phyloP scores from a whole-genome alignment of 2,797 vertebrate genomes.

The Neoniphon sammara region DNA sequence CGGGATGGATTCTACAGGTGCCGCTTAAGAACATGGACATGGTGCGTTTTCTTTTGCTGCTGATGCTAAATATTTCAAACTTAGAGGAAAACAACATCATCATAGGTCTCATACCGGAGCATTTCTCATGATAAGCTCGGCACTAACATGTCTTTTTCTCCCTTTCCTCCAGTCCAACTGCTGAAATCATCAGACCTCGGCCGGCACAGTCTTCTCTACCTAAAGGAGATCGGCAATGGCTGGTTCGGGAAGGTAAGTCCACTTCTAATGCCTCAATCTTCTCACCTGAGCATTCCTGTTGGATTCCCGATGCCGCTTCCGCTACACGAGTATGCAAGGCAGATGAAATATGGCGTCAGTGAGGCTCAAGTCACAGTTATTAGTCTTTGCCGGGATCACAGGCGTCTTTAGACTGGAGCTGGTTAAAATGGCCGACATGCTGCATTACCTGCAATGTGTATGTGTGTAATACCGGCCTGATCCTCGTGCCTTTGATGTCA shows the following conservation, averaged over 20 bases:
- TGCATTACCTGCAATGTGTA: conserved; percentile 34
- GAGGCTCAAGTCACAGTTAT: conserved; percentile 6
- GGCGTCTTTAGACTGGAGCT: conserved; percentile 15
- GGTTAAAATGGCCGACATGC: conserved; percentile 41
- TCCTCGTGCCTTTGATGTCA: conserved; percentile 51
- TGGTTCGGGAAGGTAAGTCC: conserved; percentile 97
- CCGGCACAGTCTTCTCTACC: conserved; percentile 93
- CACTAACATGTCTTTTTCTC: not conserved
- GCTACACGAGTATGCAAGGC: not conserved
- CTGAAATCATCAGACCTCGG: conserved; percentile 88
- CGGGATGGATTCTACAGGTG: conserved; percentile 26
- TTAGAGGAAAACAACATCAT: not conserved
- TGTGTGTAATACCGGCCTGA: conserved; percentile 18
- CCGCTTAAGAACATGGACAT: conserved; percentile 16
- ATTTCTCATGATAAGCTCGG: not conserved
- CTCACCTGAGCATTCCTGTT: conserved; percentile 9
- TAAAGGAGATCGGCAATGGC: conserved; percentile 95
- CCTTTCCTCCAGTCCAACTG: conserved; percentile 85
- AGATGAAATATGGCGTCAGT: conserved; percentile 7
- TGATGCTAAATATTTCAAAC: not conserved
- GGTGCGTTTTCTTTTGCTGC: conserved; percentile 35
- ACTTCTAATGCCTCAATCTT: not conserved
- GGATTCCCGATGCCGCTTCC: not conserved
- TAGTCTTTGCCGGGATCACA: conserved; percentile 14
- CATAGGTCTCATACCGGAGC: not conserved